Conservation (phyloP, 2,888 invertebrate species). For the Conops quadrifasciatus region DNA sequence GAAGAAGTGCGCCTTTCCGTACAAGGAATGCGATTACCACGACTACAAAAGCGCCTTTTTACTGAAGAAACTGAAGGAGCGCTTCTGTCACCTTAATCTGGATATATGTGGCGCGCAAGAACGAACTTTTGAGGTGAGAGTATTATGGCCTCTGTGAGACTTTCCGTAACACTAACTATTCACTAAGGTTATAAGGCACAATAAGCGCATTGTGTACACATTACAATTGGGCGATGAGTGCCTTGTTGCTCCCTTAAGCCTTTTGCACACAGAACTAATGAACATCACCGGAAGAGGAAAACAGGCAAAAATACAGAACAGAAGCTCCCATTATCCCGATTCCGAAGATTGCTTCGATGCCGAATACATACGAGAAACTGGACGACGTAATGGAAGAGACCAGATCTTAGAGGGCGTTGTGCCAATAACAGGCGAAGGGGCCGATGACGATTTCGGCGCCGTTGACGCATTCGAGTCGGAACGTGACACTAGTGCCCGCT, state of each 20-base stretch:
- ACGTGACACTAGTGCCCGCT: conserved; percentile 57
- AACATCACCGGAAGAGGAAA: conserved; percentile 81
- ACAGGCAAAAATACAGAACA: conserved; percentile 75
- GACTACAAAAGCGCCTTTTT: conserved; percentile 81
- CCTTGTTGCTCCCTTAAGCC: conserved; percentile 86
- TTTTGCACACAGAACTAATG: conserved; percentile 87
- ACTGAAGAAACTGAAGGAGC: conserved; percentile 85
- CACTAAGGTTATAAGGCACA: conserved; percentile 67
- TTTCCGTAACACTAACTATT: not conserved
- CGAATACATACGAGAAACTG: conserved; percentile 88
- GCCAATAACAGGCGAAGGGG: conserved; percentile 67
- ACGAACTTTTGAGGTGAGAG: conserved; percentile 77
- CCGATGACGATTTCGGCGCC: conserved; percentile 78
- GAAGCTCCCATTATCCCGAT: conserved; percentile 75
- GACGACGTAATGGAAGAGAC: conserved; percentile 66
- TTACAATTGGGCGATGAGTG: conserved; percentile 88
- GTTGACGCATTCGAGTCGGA: conserved; percentile 65
- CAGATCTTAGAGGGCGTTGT: conserved; percentile 63
- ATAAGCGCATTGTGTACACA: conserved; percentile 76
- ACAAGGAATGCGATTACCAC: conserved; percentile 78
- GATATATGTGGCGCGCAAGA: conserved; percentile 90
- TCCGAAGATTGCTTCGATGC: conserved; percentile 95
- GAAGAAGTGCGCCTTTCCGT: conserved; percentile 90
- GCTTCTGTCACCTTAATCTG: conserved; percentile 89
- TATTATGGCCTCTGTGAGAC: not conserved